phyloP scores from a whole-genome alignment of 2,797 vertebrate genomes.

The Oryzias sinensis region DNA sequence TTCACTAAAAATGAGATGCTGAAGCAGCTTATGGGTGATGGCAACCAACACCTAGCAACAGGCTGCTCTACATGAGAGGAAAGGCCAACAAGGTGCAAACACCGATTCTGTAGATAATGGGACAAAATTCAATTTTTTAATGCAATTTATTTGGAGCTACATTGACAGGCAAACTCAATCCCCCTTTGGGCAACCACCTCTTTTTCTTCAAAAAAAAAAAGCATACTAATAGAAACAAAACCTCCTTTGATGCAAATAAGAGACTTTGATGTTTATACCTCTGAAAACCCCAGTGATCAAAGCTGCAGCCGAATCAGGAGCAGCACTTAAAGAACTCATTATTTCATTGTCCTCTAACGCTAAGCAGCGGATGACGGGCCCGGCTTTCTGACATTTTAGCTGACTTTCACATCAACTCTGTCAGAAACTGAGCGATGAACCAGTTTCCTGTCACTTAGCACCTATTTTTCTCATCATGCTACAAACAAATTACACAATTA shows the following conservation, averaged over 20 bases:
- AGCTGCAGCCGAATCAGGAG: slow-evolving; percentile 51
- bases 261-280: slow-evolving; percentile 34
- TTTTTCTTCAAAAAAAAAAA: too few relatives aligned
- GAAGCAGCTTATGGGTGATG: slow-evolving; percentile 18
- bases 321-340: slow-evolving; percentile 55
- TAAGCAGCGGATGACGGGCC: slow-evolving; percentile 45
- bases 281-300: slow-evolving; percentile 50
- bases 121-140: slow-evolving; percentile 12
- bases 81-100: slow-evolving; percentile 1
- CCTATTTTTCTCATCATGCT: not conserved
- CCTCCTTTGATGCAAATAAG: slow-evolving; percentile 22
- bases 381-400: slow-evolving; percentile 38
- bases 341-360: slow-evolving; percentile 61
- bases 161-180: too few relatives aligned
- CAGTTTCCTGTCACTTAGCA: too few relatives aligned
- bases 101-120: not conserved
- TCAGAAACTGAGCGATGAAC: slow-evolving; percentile 24
- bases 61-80: not conserved
- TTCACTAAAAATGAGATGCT: slow-evolving; percentile 24
- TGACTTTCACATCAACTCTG: slow-evolving; percentile 49
- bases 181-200: too few relatives aligned
- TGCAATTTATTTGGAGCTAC: too few relatives aligned
- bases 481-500: slow-evolving; percentile 7
- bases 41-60: slow-evolving; percentile 39
- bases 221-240: slow-evolving; percentile 12